A percentile compares a stretch with the other conserved stretches of the same genome.
These are phyloP conservation scores for Psammodynastes pulverulentus DNA, from an alignment of 2,113 vertebrate genomes.

Conservation along the genomic window DNA sequence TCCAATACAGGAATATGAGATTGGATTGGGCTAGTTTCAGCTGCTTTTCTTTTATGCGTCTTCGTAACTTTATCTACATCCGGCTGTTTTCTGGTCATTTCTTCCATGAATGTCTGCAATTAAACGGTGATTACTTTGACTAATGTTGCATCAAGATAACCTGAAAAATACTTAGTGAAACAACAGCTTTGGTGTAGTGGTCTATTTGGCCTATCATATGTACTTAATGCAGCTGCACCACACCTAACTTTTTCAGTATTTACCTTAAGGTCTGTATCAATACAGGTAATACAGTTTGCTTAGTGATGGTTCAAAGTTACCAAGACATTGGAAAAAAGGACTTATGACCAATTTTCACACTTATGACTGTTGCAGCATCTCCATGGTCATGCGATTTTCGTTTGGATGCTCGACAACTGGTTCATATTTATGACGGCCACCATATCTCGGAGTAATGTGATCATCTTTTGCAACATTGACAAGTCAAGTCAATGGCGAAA, in stretches of 20 bases:
- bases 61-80: conserved; percentile 98
- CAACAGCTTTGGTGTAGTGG: neutral
- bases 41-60: conserved; percentile 90
- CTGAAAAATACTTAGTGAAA: neutral
- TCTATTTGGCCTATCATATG: neutral
- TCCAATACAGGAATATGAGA: conserved; percentile 94
- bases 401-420: neutral
- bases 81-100: conserved; percentile 99
- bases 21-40: conserved; percentile 73
- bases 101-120: conserved; percentile 92
- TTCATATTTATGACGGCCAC: neutral
- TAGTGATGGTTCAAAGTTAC: neutral
- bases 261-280: neutral
- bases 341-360: neutral
- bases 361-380: neutral
- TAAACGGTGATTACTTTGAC: conserved; percentile 33
- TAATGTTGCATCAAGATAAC: conserved; percentile 25
- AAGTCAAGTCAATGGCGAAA: neutral
- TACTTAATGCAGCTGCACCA: neutral
- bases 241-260: neutral
- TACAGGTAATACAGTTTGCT: neutral
- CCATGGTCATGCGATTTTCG: neutral
- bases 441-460: neutral
- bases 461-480: neutral
- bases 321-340: neutral